Conservation (phyloP, 2,888 invertebrate genomes). For the Aradus depressus region DNA sequence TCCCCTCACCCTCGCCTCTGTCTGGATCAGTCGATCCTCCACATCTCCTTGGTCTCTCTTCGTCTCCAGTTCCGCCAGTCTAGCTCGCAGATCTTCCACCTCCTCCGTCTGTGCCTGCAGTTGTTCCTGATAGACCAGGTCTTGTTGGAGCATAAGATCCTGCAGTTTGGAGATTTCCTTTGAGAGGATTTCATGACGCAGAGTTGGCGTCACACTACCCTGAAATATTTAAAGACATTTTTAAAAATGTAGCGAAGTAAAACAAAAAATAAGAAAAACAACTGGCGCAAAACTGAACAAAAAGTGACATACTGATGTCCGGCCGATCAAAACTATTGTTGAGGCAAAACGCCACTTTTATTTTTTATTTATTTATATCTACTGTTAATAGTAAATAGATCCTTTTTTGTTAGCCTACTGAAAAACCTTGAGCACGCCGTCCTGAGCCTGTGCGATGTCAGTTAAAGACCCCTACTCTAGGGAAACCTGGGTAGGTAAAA, state of each 20-base stretch:
- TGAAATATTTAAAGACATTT: too few relatives aligned
- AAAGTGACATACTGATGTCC: not conserved
- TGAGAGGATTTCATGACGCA: constrained; percentile 34
- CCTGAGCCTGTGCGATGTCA: too few relatives aligned
- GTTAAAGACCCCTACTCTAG: too few relatives aligned
- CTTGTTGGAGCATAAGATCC: constrained; percentile 43
- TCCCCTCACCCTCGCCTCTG: constrained; percentile 18
- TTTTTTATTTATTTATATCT: too few relatives aligned
- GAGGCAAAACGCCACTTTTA: too few relatives aligned
- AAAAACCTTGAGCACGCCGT: too few relatives aligned
- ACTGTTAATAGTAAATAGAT: too few relatives aligned
- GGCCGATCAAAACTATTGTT: not conserved
- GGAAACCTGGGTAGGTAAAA: too few relatives aligned
- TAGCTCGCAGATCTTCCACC: constrained; percentile 20
- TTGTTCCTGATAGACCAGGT: constrained; percentile 42
- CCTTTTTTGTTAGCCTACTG: too few relatives aligned
- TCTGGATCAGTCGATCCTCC: constrained; percentile 9
- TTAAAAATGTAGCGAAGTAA: too few relatives aligned
- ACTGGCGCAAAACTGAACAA: not conserved
- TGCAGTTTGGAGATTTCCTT: constrained; percentile 50
- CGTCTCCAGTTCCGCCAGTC: constrained; percentile 23
- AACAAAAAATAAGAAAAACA: constrained; percentile 4
- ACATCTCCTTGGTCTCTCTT: not conserved
- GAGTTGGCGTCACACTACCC: constrained; percentile 17
- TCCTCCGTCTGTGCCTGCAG: constrained; percentile 15